Evolutionary conservation across 2,888 invertebrate species (phyloP).

Genomic region (Lydus trimaculatus): DNA sequence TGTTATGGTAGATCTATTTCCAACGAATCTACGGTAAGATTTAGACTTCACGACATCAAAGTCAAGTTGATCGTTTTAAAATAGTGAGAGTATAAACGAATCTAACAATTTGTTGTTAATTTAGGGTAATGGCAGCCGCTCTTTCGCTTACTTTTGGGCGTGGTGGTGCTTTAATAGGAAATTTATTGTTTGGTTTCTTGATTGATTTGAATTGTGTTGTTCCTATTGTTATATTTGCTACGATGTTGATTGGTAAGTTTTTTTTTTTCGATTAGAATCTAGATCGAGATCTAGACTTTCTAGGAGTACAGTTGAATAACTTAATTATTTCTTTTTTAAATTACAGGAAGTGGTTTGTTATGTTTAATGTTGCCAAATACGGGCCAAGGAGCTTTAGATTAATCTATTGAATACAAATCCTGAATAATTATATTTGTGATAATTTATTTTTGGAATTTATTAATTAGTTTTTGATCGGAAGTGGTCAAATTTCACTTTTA

Average conservation of each 20-base stretch:
- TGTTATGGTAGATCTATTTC: slow-evolving; percentile 82
- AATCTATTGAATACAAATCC: slow-evolving; percentile 41
- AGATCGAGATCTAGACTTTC: no score
- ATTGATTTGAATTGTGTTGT: slow-evolving; percentile 81
- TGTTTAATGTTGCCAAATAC: slow-evolving; percentile 80
- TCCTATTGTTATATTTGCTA: slow-evolving; percentile 76
- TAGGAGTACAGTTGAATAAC: neutral
- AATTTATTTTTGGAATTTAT: slow-evolving; percentile 4
- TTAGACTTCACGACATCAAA: neutral
- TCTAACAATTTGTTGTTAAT: neutral
- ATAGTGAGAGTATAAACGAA: neutral
- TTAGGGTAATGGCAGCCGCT: slow-evolving; percentile 84
- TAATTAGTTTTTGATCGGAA: neutral
- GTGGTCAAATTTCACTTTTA: neutral
- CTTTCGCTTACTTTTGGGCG: slow-evolving; percentile 80
- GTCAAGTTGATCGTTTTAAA: neutral
- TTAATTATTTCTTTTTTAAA: slow-evolving; percentile 33
- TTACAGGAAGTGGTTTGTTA: slow-evolving; percentile 75
- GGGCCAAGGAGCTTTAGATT: slow-evolving; percentile 76
- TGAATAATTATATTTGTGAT: slow-evolving; percentile 27
- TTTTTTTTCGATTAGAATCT: neutral
- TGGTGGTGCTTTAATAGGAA: slow-evolving; percentile 78
- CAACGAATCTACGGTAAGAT: slow-evolving; percentile 78
- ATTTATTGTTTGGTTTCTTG: slow-evolving; percentile 78
- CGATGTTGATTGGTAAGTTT: slow-evolving; percentile 77